These are phyloP conservation scores for Oophaga sylvatica DNA, from an alignment of 2,797 vertebrate species.

Conservation along the genomic window DNA sequence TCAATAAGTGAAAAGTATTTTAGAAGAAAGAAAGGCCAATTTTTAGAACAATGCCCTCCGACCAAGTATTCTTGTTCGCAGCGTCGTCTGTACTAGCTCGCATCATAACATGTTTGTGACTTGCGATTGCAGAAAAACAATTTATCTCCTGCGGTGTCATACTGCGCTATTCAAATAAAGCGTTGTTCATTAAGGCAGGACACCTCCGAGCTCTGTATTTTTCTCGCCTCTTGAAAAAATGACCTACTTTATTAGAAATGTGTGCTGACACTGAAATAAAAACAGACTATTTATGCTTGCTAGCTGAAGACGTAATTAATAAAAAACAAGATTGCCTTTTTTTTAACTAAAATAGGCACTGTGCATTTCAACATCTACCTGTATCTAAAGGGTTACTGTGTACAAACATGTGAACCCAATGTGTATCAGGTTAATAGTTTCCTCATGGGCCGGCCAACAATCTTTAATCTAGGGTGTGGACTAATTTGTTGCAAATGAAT, in stretches of 20 bases:
- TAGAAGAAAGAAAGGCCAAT: not conserved
- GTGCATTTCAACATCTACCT: not conserved
- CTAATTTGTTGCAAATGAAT: not conserved
- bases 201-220: not conserved
- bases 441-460: not conserved
- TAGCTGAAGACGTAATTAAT: not conserved
- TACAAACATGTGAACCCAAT: not conserved
- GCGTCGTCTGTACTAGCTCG: constrained; percentile 2
- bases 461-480: not conserved
- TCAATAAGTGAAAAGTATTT: not conserved
- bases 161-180: constrained; percentile 20
- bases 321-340: not conserved
- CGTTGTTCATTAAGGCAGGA: not conserved
- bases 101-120: constrained; percentile 17
- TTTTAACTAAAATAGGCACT: not conserved
- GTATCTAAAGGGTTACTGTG: not conserved
- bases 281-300: not conserved
- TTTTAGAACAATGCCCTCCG: not conserved
- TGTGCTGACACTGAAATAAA: not conserved
- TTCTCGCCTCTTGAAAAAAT: not conserved
- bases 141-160: not conserved
- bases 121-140: constrained; percentile 20
- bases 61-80: constrained; percentile 20
- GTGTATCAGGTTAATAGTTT: not conserved
- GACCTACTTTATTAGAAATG: constrained; percentile 8